These are phyloP conservation scores for Amniataba percoides DNA, from an alignment of 2,797 vertebrate genomes.

Conservation along the genomic window DNA sequence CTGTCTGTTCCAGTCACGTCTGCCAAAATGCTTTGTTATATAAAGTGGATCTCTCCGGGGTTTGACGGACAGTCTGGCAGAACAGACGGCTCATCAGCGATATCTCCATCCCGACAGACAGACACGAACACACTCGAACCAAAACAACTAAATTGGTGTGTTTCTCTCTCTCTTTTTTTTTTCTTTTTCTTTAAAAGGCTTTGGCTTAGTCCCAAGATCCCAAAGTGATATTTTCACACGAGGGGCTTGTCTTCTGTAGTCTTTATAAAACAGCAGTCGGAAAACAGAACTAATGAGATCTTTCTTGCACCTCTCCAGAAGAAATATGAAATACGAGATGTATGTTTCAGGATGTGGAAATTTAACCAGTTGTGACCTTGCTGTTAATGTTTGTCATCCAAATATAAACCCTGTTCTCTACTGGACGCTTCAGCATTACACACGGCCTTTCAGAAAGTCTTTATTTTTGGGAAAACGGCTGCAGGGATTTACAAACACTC, in stretches of 20 bases:
- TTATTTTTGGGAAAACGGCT: neutral
- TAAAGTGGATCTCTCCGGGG: conserved; percentile 69
- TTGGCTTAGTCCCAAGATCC: conserved; percentile 21
- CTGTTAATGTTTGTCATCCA: neutral
- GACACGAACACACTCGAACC: conserved; percentile 35
- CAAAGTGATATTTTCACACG: conserved; percentile 24
- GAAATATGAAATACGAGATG: neutral
- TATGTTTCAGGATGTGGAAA: neutral
- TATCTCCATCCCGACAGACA: conserved; percentile 54
- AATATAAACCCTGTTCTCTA: neutral
- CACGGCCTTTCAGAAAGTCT: neutral
- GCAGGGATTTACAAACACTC: neutral
- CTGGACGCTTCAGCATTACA: neutral
- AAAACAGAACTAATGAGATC: conserved; percentile 1
- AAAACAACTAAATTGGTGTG: conserved; percentile 27
- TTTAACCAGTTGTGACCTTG: neutral
- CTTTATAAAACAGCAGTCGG: neutral
- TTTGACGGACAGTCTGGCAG: conserved; percentile 63
- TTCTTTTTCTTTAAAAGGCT: neutral
- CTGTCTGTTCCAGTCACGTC: conserved; percentile 72
- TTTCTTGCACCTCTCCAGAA: neutral
- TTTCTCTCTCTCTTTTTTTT: neutral
- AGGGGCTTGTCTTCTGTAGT: neutral
- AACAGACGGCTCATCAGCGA: conserved; percentile 55
- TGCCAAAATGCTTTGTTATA: conserved; percentile 74